These are phyloP conservation scores for Drosophila baimaii DNA, from an alignment of 1,140 invertebrate genomes.

Conservation along the genomic window DNA sequence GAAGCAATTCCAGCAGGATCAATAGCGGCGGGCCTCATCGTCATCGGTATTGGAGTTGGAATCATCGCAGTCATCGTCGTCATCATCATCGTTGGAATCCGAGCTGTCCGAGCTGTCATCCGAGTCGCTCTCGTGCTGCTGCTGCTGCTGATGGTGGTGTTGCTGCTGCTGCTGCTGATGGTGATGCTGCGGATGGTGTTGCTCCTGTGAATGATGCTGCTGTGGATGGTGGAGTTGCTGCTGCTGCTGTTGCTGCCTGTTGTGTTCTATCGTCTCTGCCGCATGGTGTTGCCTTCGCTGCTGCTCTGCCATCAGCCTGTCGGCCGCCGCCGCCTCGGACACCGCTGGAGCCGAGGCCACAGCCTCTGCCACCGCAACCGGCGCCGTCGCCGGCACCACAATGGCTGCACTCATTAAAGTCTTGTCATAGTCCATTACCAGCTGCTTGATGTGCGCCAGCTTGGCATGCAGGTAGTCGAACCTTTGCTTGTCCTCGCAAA, in stretches of 20 bases:
- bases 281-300: slow-evolving; percentile 61
- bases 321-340: slow-evolving; percentile 28
- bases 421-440: slow-evolving; percentile 92
- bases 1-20: slow-evolving; percentile 52
- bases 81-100: slow-evolving; percentile 76
- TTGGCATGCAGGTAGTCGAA: slow-evolving; percentile 95
- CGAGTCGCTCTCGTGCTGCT: slow-evolving; percentile 65
- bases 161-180: slow-evolving; percentile 33
- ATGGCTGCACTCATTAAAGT: slow-evolving; percentile 66
- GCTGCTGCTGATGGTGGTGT: slow-evolving; percentile 32
- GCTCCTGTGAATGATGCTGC: slow-evolving; percentile 29
- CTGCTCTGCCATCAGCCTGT: slow-evolving; percentile 26
- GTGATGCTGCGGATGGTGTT: slow-evolving; percentile 28
- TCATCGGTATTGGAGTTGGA: slow-evolving; percentile 76
- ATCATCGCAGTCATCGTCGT: slow-evolving; percentile 67
- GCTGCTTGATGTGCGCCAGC: slow-evolving; percentile 94
- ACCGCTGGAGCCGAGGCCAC: slow-evolving; percentile 20
- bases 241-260: slow-evolving; percentile 17
- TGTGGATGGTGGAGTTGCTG: slow-evolving; percentile 37
- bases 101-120: slow-evolving; percentile 76
- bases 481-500: slow-evolving; percentile 89
- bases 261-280: slow-evolving; percentile 66
- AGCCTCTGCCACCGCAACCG: slow-evolving; percentile 4
- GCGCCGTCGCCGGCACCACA: slow-evolving; percentile 5
- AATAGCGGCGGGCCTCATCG: slow-evolving; percentile 72